A percentile compares a stretch with the other conserved stretches of the same genome.
phyloP scores from a whole-genome alignment of 2,113 vertebrate genomes.

The Orycteropus afer region DNA sequence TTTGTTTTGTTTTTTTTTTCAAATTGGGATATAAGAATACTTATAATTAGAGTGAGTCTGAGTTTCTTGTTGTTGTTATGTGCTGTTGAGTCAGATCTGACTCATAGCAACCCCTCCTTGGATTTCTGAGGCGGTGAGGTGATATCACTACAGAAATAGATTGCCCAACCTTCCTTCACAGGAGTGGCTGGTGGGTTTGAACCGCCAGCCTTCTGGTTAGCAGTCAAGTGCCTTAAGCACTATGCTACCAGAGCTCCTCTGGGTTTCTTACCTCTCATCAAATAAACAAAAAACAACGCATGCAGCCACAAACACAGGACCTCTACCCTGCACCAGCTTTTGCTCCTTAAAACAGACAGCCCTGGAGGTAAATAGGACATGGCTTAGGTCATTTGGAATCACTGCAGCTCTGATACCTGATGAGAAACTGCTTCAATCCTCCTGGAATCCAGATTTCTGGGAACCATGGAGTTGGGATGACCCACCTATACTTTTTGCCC shows the following conservation, averaged over 20 bases:
- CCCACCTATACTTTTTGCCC: neutral
- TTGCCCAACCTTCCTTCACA: no score
- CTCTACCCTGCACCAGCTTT: neutral
- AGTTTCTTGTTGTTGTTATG: no score
- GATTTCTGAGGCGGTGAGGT: no score
- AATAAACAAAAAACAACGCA: neutral
- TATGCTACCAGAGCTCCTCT: no score
- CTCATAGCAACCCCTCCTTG: no score
- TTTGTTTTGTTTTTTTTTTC: no score
- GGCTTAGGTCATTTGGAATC: neutral
- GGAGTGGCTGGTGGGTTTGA: no score
- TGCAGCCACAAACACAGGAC: accelerated
- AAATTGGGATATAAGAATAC: no score
- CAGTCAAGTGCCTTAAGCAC: no score
- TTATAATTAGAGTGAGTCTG: neutral
- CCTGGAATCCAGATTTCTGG: neutral
- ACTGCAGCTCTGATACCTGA: neutral
- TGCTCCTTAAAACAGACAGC: neutral
- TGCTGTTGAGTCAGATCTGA: no score
- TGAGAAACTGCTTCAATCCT: neutral
- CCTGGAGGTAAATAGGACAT: neutral
- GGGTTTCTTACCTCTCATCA: neutral
- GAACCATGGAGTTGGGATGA: neutral
- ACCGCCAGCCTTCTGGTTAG: no score
- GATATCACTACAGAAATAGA: no score